These are phyloP conservation scores for Druon quercuslanigerum DNA, from an alignment of 1,140 invertebrate genomes.

Conservation along the genomic window DNA sequence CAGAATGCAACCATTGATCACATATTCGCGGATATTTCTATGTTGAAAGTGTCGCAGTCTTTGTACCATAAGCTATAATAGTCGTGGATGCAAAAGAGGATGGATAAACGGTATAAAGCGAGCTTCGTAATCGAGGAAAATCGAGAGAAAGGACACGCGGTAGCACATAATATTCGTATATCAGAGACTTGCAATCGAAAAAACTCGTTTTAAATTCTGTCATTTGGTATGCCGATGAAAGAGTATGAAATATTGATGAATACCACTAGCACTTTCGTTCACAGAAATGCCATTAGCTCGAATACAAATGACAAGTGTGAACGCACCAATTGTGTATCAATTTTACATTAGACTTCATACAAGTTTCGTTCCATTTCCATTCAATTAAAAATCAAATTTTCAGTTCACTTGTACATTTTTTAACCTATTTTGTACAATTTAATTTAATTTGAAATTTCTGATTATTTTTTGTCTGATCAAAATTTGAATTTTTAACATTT, in stretches of 20 bases:
- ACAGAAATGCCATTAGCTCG: not conserved
- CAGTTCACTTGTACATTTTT: too few species aligned
- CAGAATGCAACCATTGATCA: not conserved
- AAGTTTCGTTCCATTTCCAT: too few species aligned
- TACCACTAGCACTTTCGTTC: not conserved
- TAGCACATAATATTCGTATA: slow-evolving; percentile 54
- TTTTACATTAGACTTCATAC: not conserved
- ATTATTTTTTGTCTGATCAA: too few species aligned
- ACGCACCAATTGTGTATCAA: not conserved
- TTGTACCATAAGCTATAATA: not conserved
- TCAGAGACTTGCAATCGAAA: slow-evolving; percentile 43
- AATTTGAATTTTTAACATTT: too few species aligned
- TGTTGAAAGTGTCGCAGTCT: not conserved
- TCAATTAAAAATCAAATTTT: too few species aligned
- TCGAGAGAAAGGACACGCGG: slow-evolving; percentile 38
- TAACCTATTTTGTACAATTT: too few species aligned
- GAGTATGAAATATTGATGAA: slow-evolving; percentile 48
- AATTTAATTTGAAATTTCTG: too few species aligned
- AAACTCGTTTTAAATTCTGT: slow-evolving; percentile 40
- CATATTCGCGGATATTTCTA: not conserved
- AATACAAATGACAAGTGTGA: not conserved
- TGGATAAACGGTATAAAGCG: not conserved
- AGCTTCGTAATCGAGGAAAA: slow-evolving; percentile 43
- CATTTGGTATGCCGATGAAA: slow-evolving; percentile 23
- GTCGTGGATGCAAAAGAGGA: not conserved